Evolutionary conservation across 2,113 vertebrate genomes (phyloP).

Genomic region (Zapus hudsonius): DNA sequence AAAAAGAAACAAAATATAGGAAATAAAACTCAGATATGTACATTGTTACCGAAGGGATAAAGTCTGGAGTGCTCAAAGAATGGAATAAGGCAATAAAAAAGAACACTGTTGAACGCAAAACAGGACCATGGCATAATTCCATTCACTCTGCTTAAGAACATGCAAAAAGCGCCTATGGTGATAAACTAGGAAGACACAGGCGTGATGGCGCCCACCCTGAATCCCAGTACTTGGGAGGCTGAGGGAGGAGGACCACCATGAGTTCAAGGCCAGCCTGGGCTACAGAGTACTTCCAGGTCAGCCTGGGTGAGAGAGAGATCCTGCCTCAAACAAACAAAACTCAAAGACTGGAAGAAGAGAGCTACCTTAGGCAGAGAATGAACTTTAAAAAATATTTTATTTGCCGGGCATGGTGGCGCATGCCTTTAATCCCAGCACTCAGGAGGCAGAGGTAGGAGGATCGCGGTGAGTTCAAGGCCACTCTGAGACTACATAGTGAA

Average conservation of each 20-base stretch:
- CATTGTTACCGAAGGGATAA: background rate
- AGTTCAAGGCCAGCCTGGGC: too few relatives aligned
- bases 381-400: too few relatives aligned
- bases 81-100: background rate
- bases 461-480: too few relatives aligned
- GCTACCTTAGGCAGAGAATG: background rate
- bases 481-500: too few relatives aligned
- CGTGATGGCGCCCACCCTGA: too few relatives aligned
- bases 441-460: too few relatives aligned
- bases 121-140: background rate
- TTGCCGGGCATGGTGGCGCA: too few relatives aligned
- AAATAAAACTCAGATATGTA: slow-evolving; percentile 5
- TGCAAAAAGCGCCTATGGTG: background rate
- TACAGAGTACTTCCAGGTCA: too few relatives aligned
- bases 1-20: background rate
- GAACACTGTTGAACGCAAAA: background rate
- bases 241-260: background rate
- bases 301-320: too few relatives aligned
- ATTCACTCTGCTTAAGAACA: background rate
- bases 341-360: background rate
- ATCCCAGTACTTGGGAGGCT: too few relatives aligned
- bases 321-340: too few relatives aligned
- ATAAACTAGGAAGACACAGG: background rate
- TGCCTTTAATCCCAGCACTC: too few relatives aligned
- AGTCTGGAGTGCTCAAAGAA: background rate